Conservation (phyloP, 2,797 vertebrate genomes). For the Megaceryle alcyon region DNA sequence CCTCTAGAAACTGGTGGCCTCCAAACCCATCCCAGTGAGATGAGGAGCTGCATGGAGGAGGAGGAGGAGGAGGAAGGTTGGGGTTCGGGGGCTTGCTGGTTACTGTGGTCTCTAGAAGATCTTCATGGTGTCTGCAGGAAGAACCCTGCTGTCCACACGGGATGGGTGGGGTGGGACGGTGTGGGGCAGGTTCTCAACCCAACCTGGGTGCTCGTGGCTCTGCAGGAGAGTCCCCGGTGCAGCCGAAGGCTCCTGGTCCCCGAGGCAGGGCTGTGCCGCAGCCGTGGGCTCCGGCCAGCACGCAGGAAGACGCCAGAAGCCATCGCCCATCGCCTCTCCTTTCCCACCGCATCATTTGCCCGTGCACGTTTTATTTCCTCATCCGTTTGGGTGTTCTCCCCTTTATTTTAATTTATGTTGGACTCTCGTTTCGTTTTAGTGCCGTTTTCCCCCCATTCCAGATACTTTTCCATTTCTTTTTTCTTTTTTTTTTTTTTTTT, state of each 20-base stretch:
- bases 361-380: constrained; percentile 62
- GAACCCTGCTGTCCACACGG: rapidly evolving
- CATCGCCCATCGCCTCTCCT: constrained; percentile 70
- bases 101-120: background rate
- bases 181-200: background rate
- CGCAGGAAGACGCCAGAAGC: background rate
- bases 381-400: background rate
- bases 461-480: background rate
- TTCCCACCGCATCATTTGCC: background rate
- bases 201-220: background rate
- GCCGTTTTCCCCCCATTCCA: background rate
- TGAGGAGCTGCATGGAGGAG: background rate
- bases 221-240: background rate
- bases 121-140: background rate
- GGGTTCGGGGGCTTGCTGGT: rapidly evolving
- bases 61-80: background rate
- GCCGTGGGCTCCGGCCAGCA: background rate
- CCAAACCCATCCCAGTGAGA: rapidly evolving
- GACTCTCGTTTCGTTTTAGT: constrained; percentile 9
- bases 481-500: background rate
- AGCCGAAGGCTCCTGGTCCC: background rate
- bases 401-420: constrained; percentile 65
- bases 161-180: background rate
- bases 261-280: background rate
- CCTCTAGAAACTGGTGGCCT: background rate